Evolutionary conservation across 2,113 vertebrate species (phyloP), one percentile per base, ranked within the genome.

Genomic region (Hucho hucho): DNA sequence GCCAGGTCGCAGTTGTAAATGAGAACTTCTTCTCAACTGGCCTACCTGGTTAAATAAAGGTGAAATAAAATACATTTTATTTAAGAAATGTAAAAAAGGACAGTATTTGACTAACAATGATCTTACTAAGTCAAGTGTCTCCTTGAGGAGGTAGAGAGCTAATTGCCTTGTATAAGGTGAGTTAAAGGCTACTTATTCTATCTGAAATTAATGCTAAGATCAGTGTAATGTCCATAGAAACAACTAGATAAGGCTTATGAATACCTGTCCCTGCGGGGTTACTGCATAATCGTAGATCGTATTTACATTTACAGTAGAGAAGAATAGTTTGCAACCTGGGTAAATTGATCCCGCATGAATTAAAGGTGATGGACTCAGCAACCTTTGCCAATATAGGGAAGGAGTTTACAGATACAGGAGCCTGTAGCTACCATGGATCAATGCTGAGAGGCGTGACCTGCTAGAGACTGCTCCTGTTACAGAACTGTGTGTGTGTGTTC

Each of bases 281-380:
- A 20, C 13, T 56, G 37, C 9, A 43, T 43, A 43, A 43, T 43
- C 9, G 7, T 11, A 43, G n/a, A n/a, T 16, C n/a, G 0, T 59
- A 59, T 59, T 59, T 59, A 16, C 56, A 0, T n/a, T n/a, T 6
- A 59, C 14, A 59, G 9, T 11, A 43, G 37, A 43, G 37, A 9
- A 43, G 37, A n/a, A n/a, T 14, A 14, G 49, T 81, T 86, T 77
- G 59, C 67, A 49, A 67, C 46, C 75, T 80, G 69, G 64, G 65
- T 71, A 66, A 76, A 81, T 75, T 79, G 75, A 71, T 78, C 59
- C 67, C 46, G 70, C 29, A 79, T 79, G 84, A 82, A 83, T 85
- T 75, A 79, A 75, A 76, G 78, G 47, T 67, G 79, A 82, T 75
- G 71, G 64, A 56, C 61, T 24, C 43, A 37, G 64, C 58, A 80